Conservation (phyloP, 2,113 vertebrate genomes). For the Megalops atlanticus region DNA sequence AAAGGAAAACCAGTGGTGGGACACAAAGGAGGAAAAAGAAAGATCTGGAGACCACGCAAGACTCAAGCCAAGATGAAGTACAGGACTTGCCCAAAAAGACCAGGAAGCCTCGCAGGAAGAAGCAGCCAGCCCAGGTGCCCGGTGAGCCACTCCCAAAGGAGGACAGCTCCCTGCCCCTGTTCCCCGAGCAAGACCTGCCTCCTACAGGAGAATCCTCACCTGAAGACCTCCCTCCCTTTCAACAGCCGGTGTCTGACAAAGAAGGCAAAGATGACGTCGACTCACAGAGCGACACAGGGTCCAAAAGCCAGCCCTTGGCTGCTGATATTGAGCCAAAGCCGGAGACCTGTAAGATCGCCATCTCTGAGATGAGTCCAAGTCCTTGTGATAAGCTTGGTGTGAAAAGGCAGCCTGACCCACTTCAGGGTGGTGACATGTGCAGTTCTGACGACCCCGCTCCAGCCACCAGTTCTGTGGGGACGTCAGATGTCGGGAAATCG, state of each 20-base stretch:
- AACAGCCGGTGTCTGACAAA: slow-evolving; percentile 59
- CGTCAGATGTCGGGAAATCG: slow-evolving; percentile 27
- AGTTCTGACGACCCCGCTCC: background rate
- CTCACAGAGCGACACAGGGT: slow-evolving; percentile 25
- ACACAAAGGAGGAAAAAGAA: slow-evolving; percentile 71
- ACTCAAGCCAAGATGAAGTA: slow-evolving; percentile 27
- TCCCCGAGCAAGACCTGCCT: slow-evolving; percentile 60
- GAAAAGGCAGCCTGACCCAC: slow-evolving; percentile 22
- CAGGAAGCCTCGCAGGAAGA: slow-evolving; percentile 58
- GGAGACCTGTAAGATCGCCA: slow-evolving; percentile 60
- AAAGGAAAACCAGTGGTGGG: slow-evolving; percentile 65
- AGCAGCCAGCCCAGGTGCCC: slow-evolving; percentile 28
- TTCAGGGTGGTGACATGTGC: slow-evolving; percentile 39
- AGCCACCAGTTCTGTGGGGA: slow-evolving; percentile 21
- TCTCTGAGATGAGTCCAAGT: slow-evolving; percentile 56
- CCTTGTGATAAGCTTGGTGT: slow-evolving; percentile 16
- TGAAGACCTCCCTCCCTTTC: slow-evolving; percentile 69
- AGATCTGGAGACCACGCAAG: slow-evolving; percentile 55
- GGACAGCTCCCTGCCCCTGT: slow-evolving; percentile 61
- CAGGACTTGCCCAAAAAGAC: slow-evolving; percentile 37
- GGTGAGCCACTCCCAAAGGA: slow-evolving; percentile 58
- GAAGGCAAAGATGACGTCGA: slow-evolving; percentile 51
- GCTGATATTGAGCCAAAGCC: slow-evolving; percentile 54
- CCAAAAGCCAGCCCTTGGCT: slow-evolving; percentile 26
- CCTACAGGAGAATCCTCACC: slow-evolving; percentile 58